Conservation (phyloP, 2,113 vertebrate species). For the Ondatra zibethicus region DNA sequence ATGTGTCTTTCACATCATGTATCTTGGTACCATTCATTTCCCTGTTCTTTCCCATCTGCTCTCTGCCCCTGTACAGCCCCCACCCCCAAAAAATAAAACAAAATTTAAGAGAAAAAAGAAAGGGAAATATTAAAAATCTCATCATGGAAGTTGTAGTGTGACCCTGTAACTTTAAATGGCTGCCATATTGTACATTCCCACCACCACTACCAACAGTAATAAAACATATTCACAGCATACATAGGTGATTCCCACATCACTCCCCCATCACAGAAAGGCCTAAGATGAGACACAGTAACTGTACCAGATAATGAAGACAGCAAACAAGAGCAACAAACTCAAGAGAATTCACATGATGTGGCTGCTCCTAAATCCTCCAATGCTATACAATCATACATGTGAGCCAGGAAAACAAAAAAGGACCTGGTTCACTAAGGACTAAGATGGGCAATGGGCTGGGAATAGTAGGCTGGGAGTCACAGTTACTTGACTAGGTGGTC, state of each 20-base stretch:
- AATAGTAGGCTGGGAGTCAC: not conserved
- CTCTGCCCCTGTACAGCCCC: not conserved
- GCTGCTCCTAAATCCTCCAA: not conserved
- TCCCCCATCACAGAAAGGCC: not conserved
- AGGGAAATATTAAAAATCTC: not conserved
- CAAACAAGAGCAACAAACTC: too few species aligned
- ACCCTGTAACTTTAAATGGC: not conserved
- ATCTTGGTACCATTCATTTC: not conserved
- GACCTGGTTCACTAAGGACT: not conserved
- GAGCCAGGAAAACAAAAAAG: not conserved
- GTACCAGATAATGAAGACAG: not conserved
- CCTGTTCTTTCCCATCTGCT: not conserved
- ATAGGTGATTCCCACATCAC: too few species aligned
- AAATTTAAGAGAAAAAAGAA: not conserved
- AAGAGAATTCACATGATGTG: not conserved
- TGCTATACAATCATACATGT: not conserved
- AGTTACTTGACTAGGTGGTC: not conserved
- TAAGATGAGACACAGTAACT: not conserved
- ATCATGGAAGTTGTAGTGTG: not conserved
- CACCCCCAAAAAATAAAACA: not conserved
- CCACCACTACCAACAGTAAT: not conserved
- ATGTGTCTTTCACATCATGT: not conserved
- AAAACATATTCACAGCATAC: too few species aligned
- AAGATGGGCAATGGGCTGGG: not conserved
- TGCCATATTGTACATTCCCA: not conserved